phyloP scores from a whole-genome alignment of 2,888 invertebrate genomes.

The Hyposoter dolosus region DNA sequence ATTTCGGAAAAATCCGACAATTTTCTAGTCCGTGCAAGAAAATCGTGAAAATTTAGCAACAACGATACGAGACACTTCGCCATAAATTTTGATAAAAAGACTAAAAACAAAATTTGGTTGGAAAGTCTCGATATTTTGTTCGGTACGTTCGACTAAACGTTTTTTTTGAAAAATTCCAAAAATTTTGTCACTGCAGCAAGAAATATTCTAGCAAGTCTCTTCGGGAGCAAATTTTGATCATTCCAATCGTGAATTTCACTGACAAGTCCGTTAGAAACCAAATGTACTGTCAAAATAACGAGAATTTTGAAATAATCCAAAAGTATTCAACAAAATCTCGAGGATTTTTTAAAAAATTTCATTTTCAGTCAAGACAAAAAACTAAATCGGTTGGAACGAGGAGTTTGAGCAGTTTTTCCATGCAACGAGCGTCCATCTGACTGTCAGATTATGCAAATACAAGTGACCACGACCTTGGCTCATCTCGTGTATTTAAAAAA shows the following conservation, averaged over 20 bases:
- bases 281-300: no score
- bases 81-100: background rate
- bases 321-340: no score
- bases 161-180: no score
- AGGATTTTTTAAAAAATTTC: no score
- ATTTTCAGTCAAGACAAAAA: background rate
- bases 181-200: no score
- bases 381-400: background rate
- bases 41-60: background rate
- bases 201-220: no score
- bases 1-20: background rate
- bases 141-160: no score
- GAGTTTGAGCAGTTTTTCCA: background rate
- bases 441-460: conserved; percentile 33
- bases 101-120: background rate
- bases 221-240: no score
- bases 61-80: background rate
- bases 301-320: no score
- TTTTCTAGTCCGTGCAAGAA: background rate
- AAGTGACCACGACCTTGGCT: conserved; percentile 21
- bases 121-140: no score
- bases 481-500: conserved; percentile 27
- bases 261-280: no score
- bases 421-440: background rate
- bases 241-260: no score